Evolutionary conservation across 2,888 invertebrate species (phyloP), one percentile per base, ranked within the genome.

Genomic region (Cheilosia vulpina): DNA sequence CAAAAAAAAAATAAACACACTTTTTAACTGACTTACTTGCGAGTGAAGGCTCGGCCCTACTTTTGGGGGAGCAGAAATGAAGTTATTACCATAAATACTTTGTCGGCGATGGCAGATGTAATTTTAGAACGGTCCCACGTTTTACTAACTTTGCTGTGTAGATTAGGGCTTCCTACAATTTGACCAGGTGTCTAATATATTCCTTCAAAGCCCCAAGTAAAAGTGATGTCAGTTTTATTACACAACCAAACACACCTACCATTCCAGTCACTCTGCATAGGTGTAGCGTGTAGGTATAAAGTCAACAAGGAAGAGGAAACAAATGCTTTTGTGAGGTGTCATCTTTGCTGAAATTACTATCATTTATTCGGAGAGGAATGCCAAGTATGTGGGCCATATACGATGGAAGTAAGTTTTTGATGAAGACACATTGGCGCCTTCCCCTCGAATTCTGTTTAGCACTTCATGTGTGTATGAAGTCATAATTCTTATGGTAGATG

Each of bases 371-470:
- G 24, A 41, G 19, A 72, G 31, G 27, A 17, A 72, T 27, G 50
- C 13, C 41, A 52, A 47, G 47, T 50, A 31, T 75, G n/a, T 52
- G 31, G n/a, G 24, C 4, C 24, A 52, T 17, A 68, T 60, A 60
- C 19, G 43, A 57, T 60, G 34, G 13, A 55, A 62, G 53, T 53
- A 52, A 45, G 53, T 62, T 62, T 77, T 62, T 52, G 65, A 75
- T 57, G 75, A 65, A 75, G 77, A 62, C 77, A 62, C 53, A 77
- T 69, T 69, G 60, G 38, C 62, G 60, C 15, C 34, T 76, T 55
- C 24, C 50, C 21, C 34, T 58, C 47, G 41, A 7, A 43, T 52
- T 52, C n/a, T 76, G 43, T 68, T 57, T 15, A 43, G 15, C 43
- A 66, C 58, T 68, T 47, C 41, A 27, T 13, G 13, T 24, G 38